Base-by-base conservation (phyloP, 1,140 invertebrate species). In the Dendroctonus ponderosae region DNA sequence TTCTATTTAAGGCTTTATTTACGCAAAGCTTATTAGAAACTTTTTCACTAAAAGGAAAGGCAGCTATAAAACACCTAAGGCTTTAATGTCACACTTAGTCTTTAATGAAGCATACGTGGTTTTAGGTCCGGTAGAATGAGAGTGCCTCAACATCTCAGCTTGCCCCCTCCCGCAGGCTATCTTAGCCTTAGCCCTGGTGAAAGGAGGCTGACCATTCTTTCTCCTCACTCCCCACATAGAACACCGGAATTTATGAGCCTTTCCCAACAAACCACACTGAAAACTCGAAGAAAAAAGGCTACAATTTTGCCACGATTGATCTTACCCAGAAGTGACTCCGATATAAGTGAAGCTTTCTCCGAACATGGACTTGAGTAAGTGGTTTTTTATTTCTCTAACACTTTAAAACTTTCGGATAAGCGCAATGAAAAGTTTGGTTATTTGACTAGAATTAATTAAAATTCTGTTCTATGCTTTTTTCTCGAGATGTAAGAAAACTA, bases 241-340 rank as follows among this genome's bases (percentile, higher is more conserved):
- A 76, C 82, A 37, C 79, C 79, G 3, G 87, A 88, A 71, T 80
- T 85, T 14, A 83, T 86, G 68, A 85, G 85, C 75, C 81, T 84
- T 11, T 81, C 85, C 37, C 79, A 81, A 61, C 79, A 81, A 62
- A 79, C 81, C 0, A 82, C 82, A 66, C 82, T 87, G 71, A 86
- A 89, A 60, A 85, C 87, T 57, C 84, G 84, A 5, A 80, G 87
- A 49, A 89, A 88, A 78, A 89, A 88, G 75, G 86, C 87, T 43
- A 85, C 89, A 77, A 87, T 90, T 41, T 80, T 91, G 72, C 89
- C 89, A 56, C 88, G 87, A 80, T 82, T 91, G 72, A 87, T 90
- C 65, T 80, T 90, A 68, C 88, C 87, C 43, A 82, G 86, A 75
- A 87, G 86, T 72, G 87, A 90, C 75, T 88, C 87, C 62, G 86